A percentile compares a stretch with the other conserved stretches of the same genome.
Evolutionary conservation across 2,888 invertebrate genomes (phyloP).

Genomic region (Punctoribates punctum): DNA sequence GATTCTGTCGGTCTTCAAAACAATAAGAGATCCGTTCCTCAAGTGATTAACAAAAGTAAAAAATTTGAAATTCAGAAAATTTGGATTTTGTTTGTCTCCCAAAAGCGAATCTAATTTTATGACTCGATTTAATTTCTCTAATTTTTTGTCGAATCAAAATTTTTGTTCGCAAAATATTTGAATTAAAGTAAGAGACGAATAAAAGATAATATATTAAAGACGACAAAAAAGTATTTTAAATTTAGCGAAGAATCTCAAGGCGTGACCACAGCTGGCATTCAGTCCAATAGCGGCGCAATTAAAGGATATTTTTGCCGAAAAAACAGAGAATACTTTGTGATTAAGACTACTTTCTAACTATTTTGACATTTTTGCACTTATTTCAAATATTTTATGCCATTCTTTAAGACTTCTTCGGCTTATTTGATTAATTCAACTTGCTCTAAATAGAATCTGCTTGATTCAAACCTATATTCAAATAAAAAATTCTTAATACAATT

Average conservation of each 20-base stretch:
- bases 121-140: background rate
- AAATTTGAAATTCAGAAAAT: background rate
- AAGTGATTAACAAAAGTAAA: background rate
- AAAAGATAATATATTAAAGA: too few relatives aligned
- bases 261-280: slow-evolving; percentile 1
- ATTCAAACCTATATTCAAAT: too few relatives aligned
- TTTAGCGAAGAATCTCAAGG: background rate
- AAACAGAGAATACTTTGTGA: background rate
- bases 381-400: background rate
- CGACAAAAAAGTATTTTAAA: too few relatives aligned
- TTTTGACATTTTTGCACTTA: background rate
- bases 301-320: background rate
- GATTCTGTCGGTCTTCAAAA: too few relatives aligned
- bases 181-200: too few relatives aligned
- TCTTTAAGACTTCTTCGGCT: too few relatives aligned
- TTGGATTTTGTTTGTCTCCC: background rate
- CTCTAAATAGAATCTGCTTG: too few relatives aligned
- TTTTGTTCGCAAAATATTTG: too few relatives aligned
- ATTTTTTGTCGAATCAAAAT: too few relatives aligned
- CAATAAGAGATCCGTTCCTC: background rate
- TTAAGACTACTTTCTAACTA: background rate
- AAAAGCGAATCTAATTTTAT: background rate
- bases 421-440: too few relatives aligned
- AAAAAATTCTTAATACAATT: too few relatives aligned
- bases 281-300: background rate